Base-by-base conservation (phyloP, 2,888 invertebrate species). In the Hedya salicella region DNA sequence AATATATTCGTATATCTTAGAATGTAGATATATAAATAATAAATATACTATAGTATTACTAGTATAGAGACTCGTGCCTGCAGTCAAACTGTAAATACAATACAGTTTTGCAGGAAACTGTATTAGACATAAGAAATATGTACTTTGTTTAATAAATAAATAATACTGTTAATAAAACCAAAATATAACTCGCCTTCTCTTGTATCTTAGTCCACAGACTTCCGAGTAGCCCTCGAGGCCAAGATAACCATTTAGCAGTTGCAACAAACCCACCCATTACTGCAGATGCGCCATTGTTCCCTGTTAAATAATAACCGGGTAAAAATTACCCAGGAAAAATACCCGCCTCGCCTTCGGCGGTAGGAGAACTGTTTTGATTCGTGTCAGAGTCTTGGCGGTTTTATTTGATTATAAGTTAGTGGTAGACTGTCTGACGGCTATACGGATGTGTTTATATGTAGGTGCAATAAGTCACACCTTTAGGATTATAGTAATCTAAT, bases 211-310 rank as follows among this genome's bases (percentile, higher is more conserved):
- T 68, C 83, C 82, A 75, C n/a, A 9, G 17, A 30, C 62, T 39
- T 44, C 66, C 68, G 70, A 81, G 79, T 82, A 82, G 83, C 84
- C 86, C 77, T 79, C 78, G 79, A 86, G 83, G 78, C 78, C 80
- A 83, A 89, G 89, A 90, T 89, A 89, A 87, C 85, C 85, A 88
- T 89, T 89, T 89, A 87, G 82, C 86, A 88, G 88, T 86, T 87
- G 88, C 88, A 85, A 75, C 83, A 78, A 81, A 87, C 88, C 88
- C 81, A 85, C 83, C 87, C 80, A 87, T 89, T 88, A 87, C 75
- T 73, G 80, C 77, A 79, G 81, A 78, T 76, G 73, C 76, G 69
- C 85, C 79, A 88, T 90, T 88, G 89, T 88, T 87, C 75, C 75
- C 75, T 73, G 77, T 82, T 78, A 87, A 88, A 88, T 89, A 89